A percentile compares a stretch with the other conserved stretches of the same genome.
These are phyloP conservation scores for Ophion slaviceki DNA, from an alignment of 2,888 invertebrate genomes.

Conservation along the genomic window DNA sequence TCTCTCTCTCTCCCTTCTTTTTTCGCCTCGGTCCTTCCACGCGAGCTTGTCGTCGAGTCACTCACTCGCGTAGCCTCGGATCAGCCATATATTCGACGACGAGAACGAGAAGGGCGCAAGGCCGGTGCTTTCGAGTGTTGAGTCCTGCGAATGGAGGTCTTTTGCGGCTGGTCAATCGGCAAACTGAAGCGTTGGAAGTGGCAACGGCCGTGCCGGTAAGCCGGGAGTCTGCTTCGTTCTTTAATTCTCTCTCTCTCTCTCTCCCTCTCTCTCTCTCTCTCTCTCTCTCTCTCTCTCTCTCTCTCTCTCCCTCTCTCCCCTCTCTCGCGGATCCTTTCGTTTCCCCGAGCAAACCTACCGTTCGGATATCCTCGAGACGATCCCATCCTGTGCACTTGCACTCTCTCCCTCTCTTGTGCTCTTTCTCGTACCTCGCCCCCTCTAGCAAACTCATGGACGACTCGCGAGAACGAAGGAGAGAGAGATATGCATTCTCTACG, in stretches of 20 bases:
- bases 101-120: background rate
- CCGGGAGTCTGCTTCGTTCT: slow-evolving; percentile 2
- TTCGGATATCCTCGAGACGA: slow-evolving; percentile 59
- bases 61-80: slow-evolving; percentile 20
- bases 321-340: slow-evolving; percentile 25
- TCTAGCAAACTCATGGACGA: too few relatives aligned
- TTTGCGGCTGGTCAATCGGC: too few relatives aligned
- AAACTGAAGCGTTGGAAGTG: background rate
- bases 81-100: slow-evolving; percentile 1
- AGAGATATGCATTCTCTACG: slow-evolving; percentile 53
- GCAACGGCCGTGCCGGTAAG: slow-evolving; percentile 2
- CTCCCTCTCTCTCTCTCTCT: slow-evolving; percentile 39
- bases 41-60: slow-evolving; percentile 58
- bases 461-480: slow-evolving; percentile 19
- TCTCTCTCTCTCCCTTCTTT: background rate
- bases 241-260: slow-evolving; percentile 28
- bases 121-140: background rate
- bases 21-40: slow-evolving; percentile 25
- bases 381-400: slow-evolving; percentile 50
- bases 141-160: too few relatives aligned
- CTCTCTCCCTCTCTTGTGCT: slow-evolving; percentile 21
- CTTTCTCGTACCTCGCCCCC: too few relatives aligned
- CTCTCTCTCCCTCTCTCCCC: too few relatives aligned
- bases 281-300: background rate
- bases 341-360: slow-evolving; percentile 47